phyloP scores from a whole-genome alignment of 2,113 vertebrate genomes.

The Thermophis baileyi region DNA sequence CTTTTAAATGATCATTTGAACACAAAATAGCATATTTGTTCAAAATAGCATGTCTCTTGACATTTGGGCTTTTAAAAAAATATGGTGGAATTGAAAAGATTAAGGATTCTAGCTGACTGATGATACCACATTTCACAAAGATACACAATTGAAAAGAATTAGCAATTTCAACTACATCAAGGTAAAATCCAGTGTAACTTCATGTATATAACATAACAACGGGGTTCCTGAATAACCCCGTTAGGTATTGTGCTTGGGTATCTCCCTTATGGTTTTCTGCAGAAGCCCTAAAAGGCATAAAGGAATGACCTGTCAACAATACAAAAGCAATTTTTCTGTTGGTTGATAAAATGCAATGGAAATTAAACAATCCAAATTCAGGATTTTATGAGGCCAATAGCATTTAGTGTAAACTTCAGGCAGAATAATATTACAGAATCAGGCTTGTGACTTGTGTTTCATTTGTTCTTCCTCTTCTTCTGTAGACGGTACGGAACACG shows the following conservation, averaged over 20 bases:
- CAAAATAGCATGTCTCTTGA: neutral
- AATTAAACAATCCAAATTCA: neutral
- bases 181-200: neutral
- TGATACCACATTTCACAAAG: neutral
- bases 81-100: neutral
- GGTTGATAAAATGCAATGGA: neutral
- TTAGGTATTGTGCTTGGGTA: neutral
- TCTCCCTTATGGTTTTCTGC: neutral
- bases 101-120: neutral
- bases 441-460: rapidly evolving
- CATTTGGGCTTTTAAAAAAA: neutral
- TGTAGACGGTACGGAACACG: slow-evolving; percentile 92
- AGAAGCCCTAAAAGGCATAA: neutral
- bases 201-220: neutral
- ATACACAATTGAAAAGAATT: neutral
- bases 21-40: neutral
- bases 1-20: neutral
- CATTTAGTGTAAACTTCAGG: rapidly evolving
- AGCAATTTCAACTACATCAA: neutral
- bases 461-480: neutral
- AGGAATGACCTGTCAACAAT: neutral
- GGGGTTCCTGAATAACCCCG: neutral
- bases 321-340: neutral
- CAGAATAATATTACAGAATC: rapidly evolving
- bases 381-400: rapidly evolving